phyloP scores from a whole-genome alignment of 2,113 vertebrate genomes.

The Trogon surrucura region DNA sequence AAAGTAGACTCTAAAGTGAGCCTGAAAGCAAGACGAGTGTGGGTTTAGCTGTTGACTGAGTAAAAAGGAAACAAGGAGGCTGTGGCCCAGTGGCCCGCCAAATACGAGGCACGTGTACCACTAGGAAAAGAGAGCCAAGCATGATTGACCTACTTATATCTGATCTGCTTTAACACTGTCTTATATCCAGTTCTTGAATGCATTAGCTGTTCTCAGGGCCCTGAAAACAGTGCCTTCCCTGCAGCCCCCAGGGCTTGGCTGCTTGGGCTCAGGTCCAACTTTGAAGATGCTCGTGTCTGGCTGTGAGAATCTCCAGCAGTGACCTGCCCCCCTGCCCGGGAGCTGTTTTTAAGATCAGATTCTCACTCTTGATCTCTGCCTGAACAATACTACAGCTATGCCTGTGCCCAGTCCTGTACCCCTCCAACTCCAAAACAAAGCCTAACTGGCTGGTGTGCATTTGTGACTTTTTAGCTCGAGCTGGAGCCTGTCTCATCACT shows the following conservation, averaged over 20 bases:
- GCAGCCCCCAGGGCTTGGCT: background rate
- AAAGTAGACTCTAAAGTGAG: background rate
- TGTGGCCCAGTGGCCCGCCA: background rate
- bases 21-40: background rate
- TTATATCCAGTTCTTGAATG: background rate
- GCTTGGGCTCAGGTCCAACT: background rate
- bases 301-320: background rate
- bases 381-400: background rate
- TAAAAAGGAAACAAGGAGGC: background rate
- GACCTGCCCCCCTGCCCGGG: too few species aligned
- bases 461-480: background rate
- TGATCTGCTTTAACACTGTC: background rate
- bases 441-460: background rate
- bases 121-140: background rate
- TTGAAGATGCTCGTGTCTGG: background rate
- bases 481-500: background rate
- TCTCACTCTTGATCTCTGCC: background rate
- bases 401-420: background rate
- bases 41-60: background rate
- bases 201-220: background rate
- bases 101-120: background rate
- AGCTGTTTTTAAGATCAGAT: background rate
- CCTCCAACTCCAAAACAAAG: fast-evolving
- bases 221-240: background rate
- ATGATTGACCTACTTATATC: background rate